Evolutionary conservation across 2,113 vertebrate genomes (phyloP).

Genomic region (Gallinago jamesoni): DNA sequence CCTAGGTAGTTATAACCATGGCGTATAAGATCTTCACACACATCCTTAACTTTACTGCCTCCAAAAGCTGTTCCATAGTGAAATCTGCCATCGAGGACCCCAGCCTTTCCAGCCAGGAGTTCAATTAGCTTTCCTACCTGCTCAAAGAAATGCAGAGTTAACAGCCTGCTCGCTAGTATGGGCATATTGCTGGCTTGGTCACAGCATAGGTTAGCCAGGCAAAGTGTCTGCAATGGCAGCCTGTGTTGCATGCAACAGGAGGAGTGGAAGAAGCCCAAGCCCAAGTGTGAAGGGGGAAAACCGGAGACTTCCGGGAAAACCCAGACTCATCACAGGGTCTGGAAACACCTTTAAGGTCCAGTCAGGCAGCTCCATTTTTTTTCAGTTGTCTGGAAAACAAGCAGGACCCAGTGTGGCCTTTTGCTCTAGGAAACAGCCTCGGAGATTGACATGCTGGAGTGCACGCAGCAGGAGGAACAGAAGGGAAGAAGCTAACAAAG

Average conservation of each 20-base stretch:
- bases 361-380: neutral
- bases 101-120: constrained; percentile 94
- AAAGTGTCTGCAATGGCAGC: neutral
- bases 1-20: constrained; percentile 98
- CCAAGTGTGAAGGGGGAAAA: neutral
- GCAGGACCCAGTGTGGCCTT: neutral
- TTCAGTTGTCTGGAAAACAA: neutral
- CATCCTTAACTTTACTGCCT: constrained; percentile 98
- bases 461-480: neutral
- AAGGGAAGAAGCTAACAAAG: neutral
- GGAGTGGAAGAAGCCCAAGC: neutral
- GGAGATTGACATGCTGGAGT: neutral
- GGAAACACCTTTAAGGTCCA: neutral
- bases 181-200: neutral
- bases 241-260: neutral
- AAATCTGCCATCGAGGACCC: constrained; percentile 91
- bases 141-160: neutral
- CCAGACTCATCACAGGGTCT: neutral
- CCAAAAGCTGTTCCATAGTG: constrained; percentile 98
- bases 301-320: neutral
- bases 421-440: neutral
- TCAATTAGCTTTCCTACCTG: constrained; percentile 98
- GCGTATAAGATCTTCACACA: constrained; percentile 96
- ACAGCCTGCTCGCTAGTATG: neutral
- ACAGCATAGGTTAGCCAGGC: neutral